Evolutionary conservation across 2,888 invertebrate genomes (phyloP).

Genomic region (Polyommatus iphigenia): DNA sequence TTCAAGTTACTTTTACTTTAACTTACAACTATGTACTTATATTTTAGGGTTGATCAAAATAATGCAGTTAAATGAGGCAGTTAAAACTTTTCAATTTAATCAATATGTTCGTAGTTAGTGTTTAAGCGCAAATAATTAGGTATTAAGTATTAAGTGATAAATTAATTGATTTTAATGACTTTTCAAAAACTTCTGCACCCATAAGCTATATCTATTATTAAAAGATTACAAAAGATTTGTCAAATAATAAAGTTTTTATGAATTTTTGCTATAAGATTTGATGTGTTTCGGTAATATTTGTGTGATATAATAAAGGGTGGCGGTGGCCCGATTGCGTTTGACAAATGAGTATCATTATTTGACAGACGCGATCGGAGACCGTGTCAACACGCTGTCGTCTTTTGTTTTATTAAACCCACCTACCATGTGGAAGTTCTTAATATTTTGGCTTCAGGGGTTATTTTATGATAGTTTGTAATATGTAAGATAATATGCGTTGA

Average conservation of each 20-base stretch:
- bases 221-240: not conserved
- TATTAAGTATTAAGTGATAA: too few relatives aligned
- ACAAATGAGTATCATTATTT: conserved; percentile 79
- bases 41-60: too few relatives aligned
- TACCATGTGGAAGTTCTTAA: conserved; percentile 49
- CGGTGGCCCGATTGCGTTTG: conserved; percentile 62
- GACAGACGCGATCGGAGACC: conserved; percentile 69
- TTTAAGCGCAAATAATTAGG: too few relatives aligned
- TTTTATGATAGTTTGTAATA: not conserved
- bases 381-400: conserved; percentile 74
- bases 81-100: too few relatives aligned
- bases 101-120: too few relatives aligned
- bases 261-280: not conserved
- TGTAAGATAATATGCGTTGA: too few relatives aligned
- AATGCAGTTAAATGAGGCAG: too few relatives aligned
- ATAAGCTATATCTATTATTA: not conserved
- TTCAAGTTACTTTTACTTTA: not conserved
- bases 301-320: conserved; percentile 17
- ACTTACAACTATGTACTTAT: too few relatives aligned
- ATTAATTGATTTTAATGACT: too few relatives aligned
- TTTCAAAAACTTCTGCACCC: not conserved
- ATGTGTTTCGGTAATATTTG: not conserved
- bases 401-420: conserved; percentile 77
- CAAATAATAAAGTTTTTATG: not conserved
- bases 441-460: not conserved